Evolutionary conservation across 2,113 vertebrate species (phyloP).

Genomic region (Kryptolebias marmoratus): DNA sequence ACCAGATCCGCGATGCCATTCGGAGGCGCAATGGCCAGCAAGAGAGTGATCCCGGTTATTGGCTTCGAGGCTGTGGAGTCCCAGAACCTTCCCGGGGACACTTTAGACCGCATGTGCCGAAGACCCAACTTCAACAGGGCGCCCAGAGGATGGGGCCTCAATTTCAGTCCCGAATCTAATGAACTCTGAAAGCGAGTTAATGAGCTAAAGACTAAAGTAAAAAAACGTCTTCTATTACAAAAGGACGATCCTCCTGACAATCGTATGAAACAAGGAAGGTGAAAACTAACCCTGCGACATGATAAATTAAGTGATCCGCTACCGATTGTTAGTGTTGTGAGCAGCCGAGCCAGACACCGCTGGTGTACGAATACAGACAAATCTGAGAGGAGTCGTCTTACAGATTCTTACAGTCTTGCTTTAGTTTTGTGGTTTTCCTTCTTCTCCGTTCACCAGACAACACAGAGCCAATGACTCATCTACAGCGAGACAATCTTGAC

Average conservation of each 20-base stretch:
- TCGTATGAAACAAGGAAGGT: background rate
- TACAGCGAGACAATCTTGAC: slow-evolving; percentile 10
- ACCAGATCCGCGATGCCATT: slow-evolving; percentile 88
- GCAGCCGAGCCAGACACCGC: slow-evolving; percentile 2
- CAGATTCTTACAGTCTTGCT: background rate
- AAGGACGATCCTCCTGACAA: slow-evolving; percentile 12
- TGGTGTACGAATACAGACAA: background rate
- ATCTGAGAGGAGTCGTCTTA: too few species aligned
- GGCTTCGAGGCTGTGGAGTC: slow-evolving; percentile 72
- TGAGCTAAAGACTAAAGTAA: slow-evolving; percentile 44
- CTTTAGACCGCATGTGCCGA: slow-evolving; percentile 78
- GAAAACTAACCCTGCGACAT: slow-evolving; percentile 13
- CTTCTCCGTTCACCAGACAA: background rate
- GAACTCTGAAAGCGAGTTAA: slow-evolving; percentile 83
- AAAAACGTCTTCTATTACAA: slow-evolving; percentile 9
- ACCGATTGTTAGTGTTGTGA: slow-evolving; percentile 19
- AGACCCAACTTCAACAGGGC: slow-evolving; percentile 91
- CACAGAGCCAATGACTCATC: background rate
- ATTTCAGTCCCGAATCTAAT: slow-evolving; percentile 85
- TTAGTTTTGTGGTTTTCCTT: slow-evolving; percentile 5
- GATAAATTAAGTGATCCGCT: slow-evolving; percentile 25
- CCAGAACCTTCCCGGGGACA: slow-evolving; percentile 68
- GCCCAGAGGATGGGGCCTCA: slow-evolving; percentile 85
- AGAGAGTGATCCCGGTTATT: slow-evolving; percentile 73
- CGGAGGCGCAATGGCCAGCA: slow-evolving; percentile 74